Evolutionary conservation across 2,797 vertebrate genomes (phyloP).

Genomic region (Vipera ursinii): DNA sequence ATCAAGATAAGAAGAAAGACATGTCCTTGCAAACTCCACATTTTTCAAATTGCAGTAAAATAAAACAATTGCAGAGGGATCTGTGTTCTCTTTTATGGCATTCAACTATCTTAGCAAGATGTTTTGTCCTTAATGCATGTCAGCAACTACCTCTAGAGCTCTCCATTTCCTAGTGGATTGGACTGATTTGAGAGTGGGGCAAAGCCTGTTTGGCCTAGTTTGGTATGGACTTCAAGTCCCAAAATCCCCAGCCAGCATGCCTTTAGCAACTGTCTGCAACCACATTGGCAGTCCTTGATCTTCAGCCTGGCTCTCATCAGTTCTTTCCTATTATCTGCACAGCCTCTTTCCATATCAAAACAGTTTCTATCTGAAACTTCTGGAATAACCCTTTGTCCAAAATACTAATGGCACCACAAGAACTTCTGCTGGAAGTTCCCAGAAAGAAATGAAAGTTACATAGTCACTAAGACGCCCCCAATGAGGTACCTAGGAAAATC

Average conservation of each 20-base stretch:
- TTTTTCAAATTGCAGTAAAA: not conserved
- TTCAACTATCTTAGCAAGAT: not conserved
- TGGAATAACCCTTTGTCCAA: not conserved
- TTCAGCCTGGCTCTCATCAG: not conserved
- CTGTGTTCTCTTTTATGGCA: not conserved
- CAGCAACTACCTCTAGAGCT: not conserved
- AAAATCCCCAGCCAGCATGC: not conserved
- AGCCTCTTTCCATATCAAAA: not conserved
- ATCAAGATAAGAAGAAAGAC: not conserved
- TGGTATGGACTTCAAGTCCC: not conserved
- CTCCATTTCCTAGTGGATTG: not conserved
- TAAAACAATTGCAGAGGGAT: not conserved
- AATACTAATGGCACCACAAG: not conserved
- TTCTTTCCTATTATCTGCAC: not conserved
- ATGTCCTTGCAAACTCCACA: not conserved
- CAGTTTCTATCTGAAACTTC: not conserved
- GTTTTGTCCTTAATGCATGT: not conserved
- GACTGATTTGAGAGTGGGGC: not conserved
- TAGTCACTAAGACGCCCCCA: not conserved
- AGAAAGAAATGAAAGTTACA: not conserved
- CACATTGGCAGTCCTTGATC: not conserved
- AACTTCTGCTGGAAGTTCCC: not conserved
- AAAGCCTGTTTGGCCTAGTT: not conserved
- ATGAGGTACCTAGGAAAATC: not conserved
- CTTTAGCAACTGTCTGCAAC: not conserved